phyloP scores from a whole-genome alignment of 2,797 vertebrate species.

The Heteromormyrus szaboi region DNA sequence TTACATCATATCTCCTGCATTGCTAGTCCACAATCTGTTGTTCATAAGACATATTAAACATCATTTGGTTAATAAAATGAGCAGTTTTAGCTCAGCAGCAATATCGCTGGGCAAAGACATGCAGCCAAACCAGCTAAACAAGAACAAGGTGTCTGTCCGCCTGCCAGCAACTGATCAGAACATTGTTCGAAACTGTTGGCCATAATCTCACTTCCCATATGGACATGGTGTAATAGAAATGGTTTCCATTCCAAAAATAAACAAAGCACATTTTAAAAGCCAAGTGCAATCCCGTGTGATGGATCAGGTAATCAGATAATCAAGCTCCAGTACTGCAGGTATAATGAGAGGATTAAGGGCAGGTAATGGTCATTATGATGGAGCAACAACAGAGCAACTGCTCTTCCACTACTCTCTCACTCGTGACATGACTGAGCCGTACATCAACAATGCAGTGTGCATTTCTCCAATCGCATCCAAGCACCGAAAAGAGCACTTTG shows the following conservation, averaged over 20 bases:
- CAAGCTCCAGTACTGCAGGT: neutral
- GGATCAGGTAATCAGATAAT: neutral
- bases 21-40: constrained; percentile 49
- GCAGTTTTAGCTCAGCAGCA: constrained; percentile 41
- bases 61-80: constrained; percentile 56
- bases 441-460: neutral
- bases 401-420: neutral
- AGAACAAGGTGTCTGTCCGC: constrained; percentile 37
- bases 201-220: constrained; percentile 21
- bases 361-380: neutral
- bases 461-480: neutral
- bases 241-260: constrained; percentile 16
- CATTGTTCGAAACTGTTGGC: constrained; percentile 14
- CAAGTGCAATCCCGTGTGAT: neutral
- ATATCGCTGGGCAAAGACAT: constrained; percentile 42
- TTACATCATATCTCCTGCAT: constrained; percentile 41
- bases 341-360: constrained; percentile 1
- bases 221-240: constrained; percentile 20
- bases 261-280: constrained; percentile 17
- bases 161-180: constrained; percentile 21
- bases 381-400: neutral
- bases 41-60: constrained; percentile 52
- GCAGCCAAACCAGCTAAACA: constrained; percentile 48
- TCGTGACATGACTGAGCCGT: neutral
- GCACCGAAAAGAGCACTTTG: neutral